A percentile compares a stretch with the other conserved stretches of the same genome.
phyloP scores from a whole-genome alignment of 2,113 vertebrate genomes.

The Collichthys lucidus region DNA sequence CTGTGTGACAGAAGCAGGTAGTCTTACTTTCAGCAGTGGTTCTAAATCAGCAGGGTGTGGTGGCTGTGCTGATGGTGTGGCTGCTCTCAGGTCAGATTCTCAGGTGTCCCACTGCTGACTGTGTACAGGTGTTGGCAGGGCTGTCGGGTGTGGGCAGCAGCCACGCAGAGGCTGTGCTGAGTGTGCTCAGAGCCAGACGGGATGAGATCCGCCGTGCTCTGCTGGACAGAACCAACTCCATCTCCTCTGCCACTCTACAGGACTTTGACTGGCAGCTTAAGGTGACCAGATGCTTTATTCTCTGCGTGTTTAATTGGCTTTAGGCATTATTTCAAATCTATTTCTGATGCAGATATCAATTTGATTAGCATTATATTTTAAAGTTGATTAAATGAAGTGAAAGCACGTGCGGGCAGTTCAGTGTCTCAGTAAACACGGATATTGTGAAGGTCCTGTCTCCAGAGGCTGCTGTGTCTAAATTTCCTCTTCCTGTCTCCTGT shows the following conservation, averaged over 20 bases:
- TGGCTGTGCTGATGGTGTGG: not conserved
- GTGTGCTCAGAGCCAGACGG: slow-evolving; percentile 87
- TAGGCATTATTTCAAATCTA: not conserved
- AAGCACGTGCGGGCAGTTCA: no score
- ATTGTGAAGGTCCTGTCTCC: not conserved
- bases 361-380: no score
- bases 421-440: not conserved
- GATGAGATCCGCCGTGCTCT: slow-evolving; percentile 89
- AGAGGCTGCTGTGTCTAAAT: not conserved
- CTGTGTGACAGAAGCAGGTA: not conserved
- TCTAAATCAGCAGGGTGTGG: not conserved
- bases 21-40: not conserved
- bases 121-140: slow-evolving; percentile 83
- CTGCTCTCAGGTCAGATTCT: not conserved
- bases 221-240: slow-evolving; percentile 86
- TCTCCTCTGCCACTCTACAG: slow-evolving; percentile 90
- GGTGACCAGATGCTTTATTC: slow-evolving; percentile 76
- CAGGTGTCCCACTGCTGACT: not conserved
- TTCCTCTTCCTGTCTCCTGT: not conserved
- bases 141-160: slow-evolving; percentile 81
- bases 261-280: slow-evolving; percentile 99
- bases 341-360: not conserved
- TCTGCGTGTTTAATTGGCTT: not conserved
- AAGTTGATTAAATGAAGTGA: no score
- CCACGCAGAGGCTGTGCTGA: slow-evolving; percentile 83